Percentiles rank a stretch among this genome's conserved stretches.
phyloP scores from a whole-genome alignment of 2,888 invertebrate species.

The Drosophila lutescens region DNA sequence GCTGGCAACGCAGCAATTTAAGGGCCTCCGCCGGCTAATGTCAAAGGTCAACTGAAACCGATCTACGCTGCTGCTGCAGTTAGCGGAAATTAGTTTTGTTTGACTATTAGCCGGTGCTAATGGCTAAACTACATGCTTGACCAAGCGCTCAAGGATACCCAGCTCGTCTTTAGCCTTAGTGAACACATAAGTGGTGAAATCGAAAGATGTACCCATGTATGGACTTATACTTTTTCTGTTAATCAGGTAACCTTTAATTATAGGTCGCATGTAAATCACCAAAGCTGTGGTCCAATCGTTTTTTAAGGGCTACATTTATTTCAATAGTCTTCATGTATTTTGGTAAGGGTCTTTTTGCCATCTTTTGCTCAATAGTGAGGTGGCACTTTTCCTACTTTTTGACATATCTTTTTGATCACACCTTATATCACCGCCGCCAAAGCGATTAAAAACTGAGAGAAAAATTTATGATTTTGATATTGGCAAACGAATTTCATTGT shows the following conservation, averaged over 20 bases:
- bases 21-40: conserved; percentile 34
- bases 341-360: not conserved
- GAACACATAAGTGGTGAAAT: conserved; percentile 41
- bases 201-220: not conserved
- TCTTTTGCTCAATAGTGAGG: conserved; percentile 23
- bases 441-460: not conserved
- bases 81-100: conserved; percentile 42
- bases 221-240: not conserved
- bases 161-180: conserved; percentile 36
- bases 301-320: conserved; percentile 6
- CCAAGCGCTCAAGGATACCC: conserved; percentile 60
- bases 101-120: conserved; percentile 60
- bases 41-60: conserved; percentile 30
- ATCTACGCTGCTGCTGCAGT: conserved; percentile 9
- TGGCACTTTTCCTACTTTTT: conserved; percentile 22
- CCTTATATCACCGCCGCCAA: conserved; percentile 1
- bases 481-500: too few relatives aligned
- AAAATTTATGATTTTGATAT: too few relatives aligned
- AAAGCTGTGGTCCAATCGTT: conserved; percentile 23
- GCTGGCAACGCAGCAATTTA: conserved; percentile 6
- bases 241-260: conserved; percentile 27
- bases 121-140: conserved; percentile 57
- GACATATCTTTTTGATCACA: not conserved
- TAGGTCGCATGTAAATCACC: conserved; percentile 12
- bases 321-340: not conserved